phyloP scores from a whole-genome alignment of 1,140 invertebrate species.

The Dufourea novaeangliae region DNA sequence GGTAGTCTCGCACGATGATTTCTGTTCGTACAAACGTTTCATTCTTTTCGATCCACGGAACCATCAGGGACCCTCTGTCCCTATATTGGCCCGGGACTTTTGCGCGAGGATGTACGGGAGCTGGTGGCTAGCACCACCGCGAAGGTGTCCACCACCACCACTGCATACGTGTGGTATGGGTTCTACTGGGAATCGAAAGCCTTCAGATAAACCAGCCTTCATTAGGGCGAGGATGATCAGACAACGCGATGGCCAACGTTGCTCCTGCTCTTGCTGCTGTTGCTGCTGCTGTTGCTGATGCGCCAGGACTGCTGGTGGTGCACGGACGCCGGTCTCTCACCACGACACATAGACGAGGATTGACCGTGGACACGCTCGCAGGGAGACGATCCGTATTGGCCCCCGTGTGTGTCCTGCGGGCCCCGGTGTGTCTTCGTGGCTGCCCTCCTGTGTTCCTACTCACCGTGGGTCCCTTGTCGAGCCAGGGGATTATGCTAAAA shows the following conservation, averaged over 20 bases:
- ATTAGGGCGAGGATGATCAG: slow-evolving; percentile 82
- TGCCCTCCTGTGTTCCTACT: slow-evolving; percentile 62
- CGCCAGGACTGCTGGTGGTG: slow-evolving; percentile 55
- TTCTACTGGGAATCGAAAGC: slow-evolving; percentile 82
- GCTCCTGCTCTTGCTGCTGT: slow-evolving; percentile 65
- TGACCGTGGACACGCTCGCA: slow-evolving; percentile 55
- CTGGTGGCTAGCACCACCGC: slow-evolving; percentile 79
- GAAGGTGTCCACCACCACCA: slow-evolving; percentile 78
- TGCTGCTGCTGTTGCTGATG: slow-evolving; percentile 62
- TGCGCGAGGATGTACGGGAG: slow-evolving; percentile 77
- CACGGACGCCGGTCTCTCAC: slow-evolving; percentile 62
- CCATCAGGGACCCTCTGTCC: neutral
- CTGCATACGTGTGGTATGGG: slow-evolving; percentile 78
- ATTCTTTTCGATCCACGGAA: neutral
- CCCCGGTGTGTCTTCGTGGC: slow-evolving; percentile 37
- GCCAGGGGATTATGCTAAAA: slow-evolving; percentile 78
- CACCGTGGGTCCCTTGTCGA: slow-evolving; percentile 72
- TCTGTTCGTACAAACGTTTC: neutral
- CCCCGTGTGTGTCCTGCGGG: slow-evolving; percentile 62
- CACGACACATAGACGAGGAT: slow-evolving; percentile 62
- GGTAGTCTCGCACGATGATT: neutral
- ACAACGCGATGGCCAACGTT: slow-evolving; percentile 79
- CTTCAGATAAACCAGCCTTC: slow-evolving; percentile 82
- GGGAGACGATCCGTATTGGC: slow-evolving; percentile 47
- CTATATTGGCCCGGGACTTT: slow-evolving; percentile 65